These are phyloP conservation scores for Anguilla rostrata DNA, from an alignment of 2,113 vertebrate species.

Conservation along the genomic window DNA sequence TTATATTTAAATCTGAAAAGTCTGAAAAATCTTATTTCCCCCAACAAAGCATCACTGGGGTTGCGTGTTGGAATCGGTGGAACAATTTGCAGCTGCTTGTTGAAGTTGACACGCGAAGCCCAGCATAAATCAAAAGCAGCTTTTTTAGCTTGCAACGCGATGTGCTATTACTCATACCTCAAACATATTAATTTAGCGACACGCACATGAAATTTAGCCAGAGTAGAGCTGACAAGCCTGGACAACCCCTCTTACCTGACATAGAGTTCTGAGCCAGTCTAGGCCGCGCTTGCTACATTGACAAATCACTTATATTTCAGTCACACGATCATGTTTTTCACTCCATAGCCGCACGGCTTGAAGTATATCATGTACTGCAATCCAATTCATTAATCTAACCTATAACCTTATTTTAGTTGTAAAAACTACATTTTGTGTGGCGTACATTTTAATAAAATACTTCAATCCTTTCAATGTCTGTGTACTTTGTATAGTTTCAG, in stretches of 20 bases:
- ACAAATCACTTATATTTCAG: no score
- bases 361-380: no score
- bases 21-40: conserved; percentile 24
- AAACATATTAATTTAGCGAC: conserved; percentile 21
- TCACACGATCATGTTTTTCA: no score
- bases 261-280: not conserved
- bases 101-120: conserved; percentile 25
- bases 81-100: conserved; percentile 18
- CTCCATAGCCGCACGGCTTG: not conserved
- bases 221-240: no score
- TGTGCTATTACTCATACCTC: not conserved
- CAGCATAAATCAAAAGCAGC: conserved; percentile 18
- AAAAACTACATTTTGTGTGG: no score
- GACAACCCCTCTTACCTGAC: not conserved
- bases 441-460: no score
- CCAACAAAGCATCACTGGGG: conserved; percentile 18
- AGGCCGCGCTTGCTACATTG: no score
- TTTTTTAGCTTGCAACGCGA: conserved; percentile 1
- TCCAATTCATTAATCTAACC: not conserved
- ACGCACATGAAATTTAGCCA: not conserved
- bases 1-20: conserved; percentile 41
- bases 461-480: no score
- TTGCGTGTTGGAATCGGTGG: conserved; percentile 23
- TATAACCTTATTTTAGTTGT: no score
- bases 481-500: no score